Evolutionary conservation across 1,140 invertebrate species (phyloP).

Genomic region (Atopsyche davidsoni): DNA sequence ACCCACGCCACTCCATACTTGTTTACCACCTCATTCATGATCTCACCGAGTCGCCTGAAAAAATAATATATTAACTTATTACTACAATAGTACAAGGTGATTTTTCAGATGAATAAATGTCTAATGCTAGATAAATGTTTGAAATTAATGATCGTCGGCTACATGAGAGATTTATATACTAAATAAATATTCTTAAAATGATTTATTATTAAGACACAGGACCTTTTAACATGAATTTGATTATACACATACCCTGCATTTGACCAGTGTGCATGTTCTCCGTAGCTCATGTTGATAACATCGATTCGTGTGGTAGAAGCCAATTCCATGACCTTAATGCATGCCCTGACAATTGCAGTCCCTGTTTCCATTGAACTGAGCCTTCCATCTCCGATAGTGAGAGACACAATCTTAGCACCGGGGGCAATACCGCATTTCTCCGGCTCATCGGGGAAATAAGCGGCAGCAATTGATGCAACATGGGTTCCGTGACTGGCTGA

Average conservation of each 20-base stretch:
- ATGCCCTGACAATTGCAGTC: slow-evolving; percentile 82
- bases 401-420: slow-evolving; percentile 90
- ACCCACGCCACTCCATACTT: slow-evolving; percentile 91
- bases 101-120: not conserved
- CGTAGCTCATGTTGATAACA: slow-evolving; percentile 98
- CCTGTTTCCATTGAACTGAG: slow-evolving; percentile 95
- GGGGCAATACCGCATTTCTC: slow-evolving; percentile 93
- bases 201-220: too few species aligned
- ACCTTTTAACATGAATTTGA: too few species aligned
- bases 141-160: too few species aligned
- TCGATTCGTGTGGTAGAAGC: slow-evolving; percentile 60
- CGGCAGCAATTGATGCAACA: slow-evolving; percentile 92
- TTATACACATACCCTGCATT: slow-evolving; percentile 68
- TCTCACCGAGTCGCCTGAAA: slow-evolving; percentile 70
- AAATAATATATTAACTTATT: slow-evolving; percentile 8
- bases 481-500: slow-evolving; percentile 92
- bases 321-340: slow-evolving; percentile 79
- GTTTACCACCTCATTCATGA: slow-evolving; percentile 86
- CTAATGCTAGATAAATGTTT: too few species aligned
- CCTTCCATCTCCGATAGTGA: slow-evolving; percentile 86
- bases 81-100: not conserved
- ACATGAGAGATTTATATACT: too few species aligned
- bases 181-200: too few species aligned
- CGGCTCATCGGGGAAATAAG: slow-evolving; percentile 82
- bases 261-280: slow-evolving; percentile 87